phyloP scores from a whole-genome alignment of 1,140 invertebrate species.

The Phthorimaea operculella region DNA sequence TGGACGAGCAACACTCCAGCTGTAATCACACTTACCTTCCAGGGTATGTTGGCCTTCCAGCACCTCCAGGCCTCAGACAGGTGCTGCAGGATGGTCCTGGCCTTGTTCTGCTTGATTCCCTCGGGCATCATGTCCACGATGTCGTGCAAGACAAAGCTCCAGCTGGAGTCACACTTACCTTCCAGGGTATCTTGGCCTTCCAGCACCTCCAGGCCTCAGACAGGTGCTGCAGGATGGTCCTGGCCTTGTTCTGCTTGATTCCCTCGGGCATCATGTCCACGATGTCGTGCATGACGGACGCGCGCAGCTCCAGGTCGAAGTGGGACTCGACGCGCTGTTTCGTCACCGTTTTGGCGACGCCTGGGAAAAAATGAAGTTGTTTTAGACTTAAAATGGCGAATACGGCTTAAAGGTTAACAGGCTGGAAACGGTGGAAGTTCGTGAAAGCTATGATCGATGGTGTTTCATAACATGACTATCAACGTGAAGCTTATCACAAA shows the following conservation, averaged over 20 bases:
- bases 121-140: no score
- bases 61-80: no score
- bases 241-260: slow-evolving; percentile 99
- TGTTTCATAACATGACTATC: no score
- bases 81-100: no score
- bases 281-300: slow-evolving; percentile 99
- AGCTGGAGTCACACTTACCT: slow-evolving; percentile 84
- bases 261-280: slow-evolving; percentile 99
- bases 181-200: slow-evolving; percentile 99
- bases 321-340: slow-evolving; percentile 99
- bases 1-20: no score
- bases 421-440: no score
- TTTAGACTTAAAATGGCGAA: background rate
- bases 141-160: slow-evolving; percentile 43
- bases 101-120: no score
- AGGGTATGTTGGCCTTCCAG: no score
- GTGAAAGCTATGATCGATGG: no score
- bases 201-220: slow-evolving; percentile 99
- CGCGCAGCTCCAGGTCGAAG: slow-evolving; percentile 97
- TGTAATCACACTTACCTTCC: no score
- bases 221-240: slow-evolving; percentile 98
- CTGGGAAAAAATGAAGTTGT: slow-evolving; percentile 24
- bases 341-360: slow-evolving; percentile 99
- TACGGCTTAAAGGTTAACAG: background rate
- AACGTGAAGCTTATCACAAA: no score